A percentile compares a stretch with the other conserved stretches of the same genome.
phyloP scores from a whole-genome alignment of 2,113 vertebrate species.

The Connochaetes taurinus region DNA sequence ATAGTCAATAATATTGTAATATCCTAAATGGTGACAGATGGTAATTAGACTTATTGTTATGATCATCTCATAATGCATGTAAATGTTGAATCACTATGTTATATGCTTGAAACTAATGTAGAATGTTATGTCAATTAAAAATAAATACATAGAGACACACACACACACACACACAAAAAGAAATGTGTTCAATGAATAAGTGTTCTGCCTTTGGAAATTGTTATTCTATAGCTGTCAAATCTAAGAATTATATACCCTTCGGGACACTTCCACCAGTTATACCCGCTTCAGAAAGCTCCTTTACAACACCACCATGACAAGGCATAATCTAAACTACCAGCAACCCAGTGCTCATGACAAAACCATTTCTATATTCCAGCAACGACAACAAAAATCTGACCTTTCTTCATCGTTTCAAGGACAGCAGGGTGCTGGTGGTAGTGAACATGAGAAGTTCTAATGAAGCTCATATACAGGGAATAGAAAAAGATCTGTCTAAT shows the following conservation, averaged over 20 bases:
- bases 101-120: no score
- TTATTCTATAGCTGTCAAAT: not conserved
- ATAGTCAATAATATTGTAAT: no score
- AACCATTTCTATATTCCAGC: not conserved
- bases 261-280: not conserved
- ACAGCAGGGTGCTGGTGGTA: not conserved
- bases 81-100: no score
- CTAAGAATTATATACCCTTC: not conserved
- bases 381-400: not conserved
- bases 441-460: not conserved
- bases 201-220: not conserved
- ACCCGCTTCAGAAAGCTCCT: not conserved
- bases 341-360: not conserved
- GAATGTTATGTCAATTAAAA: no score
- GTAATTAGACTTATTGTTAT: no score
- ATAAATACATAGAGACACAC: no score
- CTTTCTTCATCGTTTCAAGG: not conserved
- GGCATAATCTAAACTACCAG: not conserved
- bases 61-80: no score
- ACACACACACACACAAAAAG: no score
- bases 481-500: not conserved
- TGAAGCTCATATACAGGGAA: not conserved
- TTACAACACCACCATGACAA: not conserved
- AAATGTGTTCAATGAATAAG: not conserved
- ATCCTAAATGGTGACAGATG: no score